Percentiles rank a stretch among this genome's conserved stretches.
phyloP scores from a whole-genome alignment of 2,797 vertebrate genomes.

The Molossus alvarezi region DNA sequence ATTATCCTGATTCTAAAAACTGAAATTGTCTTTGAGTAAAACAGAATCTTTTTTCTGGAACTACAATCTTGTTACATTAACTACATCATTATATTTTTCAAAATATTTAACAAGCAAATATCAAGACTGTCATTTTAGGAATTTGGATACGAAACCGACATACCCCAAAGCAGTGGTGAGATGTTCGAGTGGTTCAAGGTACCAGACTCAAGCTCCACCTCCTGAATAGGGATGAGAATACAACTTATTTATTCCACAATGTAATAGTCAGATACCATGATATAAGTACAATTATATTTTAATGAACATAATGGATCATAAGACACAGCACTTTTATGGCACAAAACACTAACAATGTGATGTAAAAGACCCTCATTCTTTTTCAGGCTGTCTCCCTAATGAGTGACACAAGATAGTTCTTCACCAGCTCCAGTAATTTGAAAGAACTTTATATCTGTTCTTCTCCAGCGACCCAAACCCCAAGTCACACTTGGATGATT shows the following conservation, averaged over 20 bases:
- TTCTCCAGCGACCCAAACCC: neutral
- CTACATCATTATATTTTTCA: neutral
- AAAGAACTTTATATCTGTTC: neutral
- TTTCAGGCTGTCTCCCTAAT: neutral
- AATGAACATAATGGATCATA: neutral
- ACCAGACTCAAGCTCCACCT: neutral
- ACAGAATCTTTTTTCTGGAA: neutral
- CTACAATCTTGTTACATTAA: neutral
- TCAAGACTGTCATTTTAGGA: neutral
- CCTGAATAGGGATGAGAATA: neutral
- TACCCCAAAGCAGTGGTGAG: neutral
- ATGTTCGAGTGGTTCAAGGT: neutral
- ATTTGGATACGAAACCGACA: constrained; percentile 29
- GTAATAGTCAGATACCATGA: neutral
- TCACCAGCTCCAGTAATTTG: neutral
- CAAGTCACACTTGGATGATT: neutral
- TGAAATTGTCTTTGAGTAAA: constrained; percentile 18
- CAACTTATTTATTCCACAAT: neutral
- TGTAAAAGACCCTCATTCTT: neutral
- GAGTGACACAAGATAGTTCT: neutral
- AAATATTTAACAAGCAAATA: constrained; percentile 52
- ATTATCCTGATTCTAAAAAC: neutral
- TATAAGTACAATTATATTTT: neutral
- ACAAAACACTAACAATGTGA: neutral
- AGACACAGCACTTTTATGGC: neutral